phyloP scores from a whole-genome alignment of 2,888 invertebrate species.

The Chromoteleia sp. region DNA sequence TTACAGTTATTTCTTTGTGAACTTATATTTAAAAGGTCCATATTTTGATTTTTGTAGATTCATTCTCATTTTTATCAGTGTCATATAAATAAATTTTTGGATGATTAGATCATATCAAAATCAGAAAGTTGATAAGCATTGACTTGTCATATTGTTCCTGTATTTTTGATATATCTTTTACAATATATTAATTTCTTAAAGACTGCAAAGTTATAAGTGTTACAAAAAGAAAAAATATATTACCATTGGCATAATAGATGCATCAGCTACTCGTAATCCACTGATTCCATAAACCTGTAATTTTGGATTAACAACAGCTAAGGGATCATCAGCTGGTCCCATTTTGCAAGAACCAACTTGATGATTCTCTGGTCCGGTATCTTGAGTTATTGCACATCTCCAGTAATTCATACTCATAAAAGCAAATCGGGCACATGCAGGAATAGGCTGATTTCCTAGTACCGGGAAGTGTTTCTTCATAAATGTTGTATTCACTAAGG shows the following conservation, averaged over 20 bases:
- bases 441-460: slow-evolving; percentile 74
- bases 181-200: too few relatives aligned
- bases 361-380: slow-evolving; percentile 93
- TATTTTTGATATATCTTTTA: too few relatives aligned
- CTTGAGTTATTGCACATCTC: slow-evolving; percentile 89
- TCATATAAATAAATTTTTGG: too few relatives aligned
- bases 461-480: slow-evolving; percentile 78
- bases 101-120: too few relatives aligned
- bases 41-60: too few relatives aligned
- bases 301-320: slow-evolving; percentile 91
- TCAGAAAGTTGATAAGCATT: too few relatives aligned
- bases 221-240: not conserved
- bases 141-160: too few relatives aligned
- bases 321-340: slow-evolving; percentile 89
- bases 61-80: too few relatives aligned
- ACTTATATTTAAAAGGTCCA: too few relatives aligned
- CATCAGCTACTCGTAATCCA: slow-evolving; percentile 87
- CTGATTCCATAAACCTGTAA: slow-evolving; percentile 88
- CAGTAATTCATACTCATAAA: slow-evolving; percentile 90
- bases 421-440: slow-evolving; percentile 76
- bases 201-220: too few relatives aligned
- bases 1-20: too few relatives aligned
- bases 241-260: slow-evolving; percentile 87
- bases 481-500: slow-evolving; percentile 87
- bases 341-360: slow-evolving; percentile 94